These are phyloP conservation scores for Antrozous pallidus DNA, from an alignment of 2,797 vertebrate species.

Conservation along the genomic window DNA sequence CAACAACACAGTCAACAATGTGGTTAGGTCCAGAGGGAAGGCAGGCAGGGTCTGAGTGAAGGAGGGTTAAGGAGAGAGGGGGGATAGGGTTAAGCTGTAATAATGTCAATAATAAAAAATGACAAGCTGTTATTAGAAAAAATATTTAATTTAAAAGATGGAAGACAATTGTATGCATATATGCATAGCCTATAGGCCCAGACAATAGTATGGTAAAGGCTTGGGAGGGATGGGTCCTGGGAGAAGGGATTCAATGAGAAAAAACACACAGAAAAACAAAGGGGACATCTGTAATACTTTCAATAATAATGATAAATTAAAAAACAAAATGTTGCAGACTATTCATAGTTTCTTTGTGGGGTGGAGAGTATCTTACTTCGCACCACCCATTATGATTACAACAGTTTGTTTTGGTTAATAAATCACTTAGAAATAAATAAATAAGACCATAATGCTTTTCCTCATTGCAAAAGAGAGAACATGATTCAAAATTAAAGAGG, in stretches of 20 bases:
- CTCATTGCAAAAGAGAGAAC: constrained; percentile 9
- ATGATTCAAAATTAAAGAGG: neutral
- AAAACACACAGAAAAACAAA: neutral
- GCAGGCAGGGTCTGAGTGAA: neutral
- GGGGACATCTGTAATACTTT: neutral
- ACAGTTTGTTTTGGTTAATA: constrained; percentile 2
- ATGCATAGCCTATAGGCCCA: too few species aligned
- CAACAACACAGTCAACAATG: neutral
- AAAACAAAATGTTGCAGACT: neutral
- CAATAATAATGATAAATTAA: neutral
- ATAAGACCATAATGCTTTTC: neutral
- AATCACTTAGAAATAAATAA: constrained; percentile 21
- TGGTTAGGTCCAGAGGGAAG: neutral
- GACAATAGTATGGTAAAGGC: too few species aligned
- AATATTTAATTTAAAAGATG: neutral
- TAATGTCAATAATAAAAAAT: neutral
- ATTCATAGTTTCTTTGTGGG: constrained; percentile 33
- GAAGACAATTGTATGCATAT: too few species aligned
- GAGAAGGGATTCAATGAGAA: neutral
- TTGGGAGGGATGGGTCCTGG: neutral
- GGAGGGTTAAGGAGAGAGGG: neutral
- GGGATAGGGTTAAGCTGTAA: neutral
- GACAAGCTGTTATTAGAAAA: neutral
- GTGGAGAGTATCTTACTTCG: neutral
- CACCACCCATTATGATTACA: constrained; percentile 16